Evolutionary conservation across 2,797 vertebrate species (phyloP).

Genomic region (Hipposideros larvatus): DNA sequence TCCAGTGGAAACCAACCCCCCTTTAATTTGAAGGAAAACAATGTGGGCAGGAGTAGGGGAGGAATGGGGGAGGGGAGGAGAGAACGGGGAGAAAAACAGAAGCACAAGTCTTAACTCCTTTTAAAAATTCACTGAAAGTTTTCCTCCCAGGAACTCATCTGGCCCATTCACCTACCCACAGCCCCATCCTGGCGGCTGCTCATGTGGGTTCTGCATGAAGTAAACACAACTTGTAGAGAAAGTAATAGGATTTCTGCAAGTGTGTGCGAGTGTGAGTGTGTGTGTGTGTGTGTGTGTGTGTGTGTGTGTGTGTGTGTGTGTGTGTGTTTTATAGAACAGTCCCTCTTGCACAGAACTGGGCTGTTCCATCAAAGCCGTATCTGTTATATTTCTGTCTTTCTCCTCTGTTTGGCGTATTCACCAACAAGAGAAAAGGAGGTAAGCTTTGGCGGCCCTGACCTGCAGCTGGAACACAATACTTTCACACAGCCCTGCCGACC

Average conservation of each 20-base stretch:
- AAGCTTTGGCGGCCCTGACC: constrained; percentile 92
- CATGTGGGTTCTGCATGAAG: not conserved
- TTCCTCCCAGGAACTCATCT: not conserved
- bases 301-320: constrained; percentile 3
- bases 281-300: not conserved
- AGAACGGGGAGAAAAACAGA: not conserved
- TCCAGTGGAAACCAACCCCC: not conserved
- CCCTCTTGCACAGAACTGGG: constrained; percentile 85
- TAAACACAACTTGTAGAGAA: constrained; percentile 37
- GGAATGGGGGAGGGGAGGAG: not conserved
- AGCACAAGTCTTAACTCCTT: constrained; percentile 62
- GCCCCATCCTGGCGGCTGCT: not conserved
- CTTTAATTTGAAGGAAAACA: constrained; percentile 48
- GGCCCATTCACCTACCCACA: constrained; percentile 23
- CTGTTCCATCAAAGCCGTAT: constrained; percentile 91
- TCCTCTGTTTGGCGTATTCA: constrained; percentile 91
- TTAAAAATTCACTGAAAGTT: constrained; percentile 65
- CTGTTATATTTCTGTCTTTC: constrained; percentile 92
- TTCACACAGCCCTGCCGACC: constrained; percentile 94
- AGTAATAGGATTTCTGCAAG: constrained; percentile 62
- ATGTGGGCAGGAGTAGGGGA: not conserved
- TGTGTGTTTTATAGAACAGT: constrained; percentile 72
- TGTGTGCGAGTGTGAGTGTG: not conserved
- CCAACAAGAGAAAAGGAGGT: constrained; percentile 89
- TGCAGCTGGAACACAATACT: constrained; percentile 95